These are phyloP conservation scores for Sciurus carolinensis DNA, from an alignment of 2,797 vertebrate genomes.

Conservation along the genomic window DNA sequence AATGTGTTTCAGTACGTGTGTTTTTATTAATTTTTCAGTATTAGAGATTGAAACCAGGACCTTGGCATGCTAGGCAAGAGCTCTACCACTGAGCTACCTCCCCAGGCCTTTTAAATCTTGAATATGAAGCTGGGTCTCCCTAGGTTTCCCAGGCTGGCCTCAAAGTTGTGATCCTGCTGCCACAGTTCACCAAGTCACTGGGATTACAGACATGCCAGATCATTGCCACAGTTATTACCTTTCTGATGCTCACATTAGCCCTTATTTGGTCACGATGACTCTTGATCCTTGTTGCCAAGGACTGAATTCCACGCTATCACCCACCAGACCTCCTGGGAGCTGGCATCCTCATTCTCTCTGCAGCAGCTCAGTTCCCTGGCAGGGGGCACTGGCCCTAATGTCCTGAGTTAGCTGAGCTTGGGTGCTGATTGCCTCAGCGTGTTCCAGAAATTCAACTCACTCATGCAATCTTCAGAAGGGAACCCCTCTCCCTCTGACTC, in stretches of 20 bases:
- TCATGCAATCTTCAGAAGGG: not conserved
- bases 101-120: not conserved
- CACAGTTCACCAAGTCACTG: accelerated
- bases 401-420: not conserved
- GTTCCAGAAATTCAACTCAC: not conserved
- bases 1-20: not conserved
- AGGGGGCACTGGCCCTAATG: no score
- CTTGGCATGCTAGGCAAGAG: no score
- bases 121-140: not conserved
- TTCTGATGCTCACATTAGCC: not conserved
- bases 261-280: not conserved
- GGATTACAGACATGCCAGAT: not conserved
- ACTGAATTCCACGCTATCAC: not conserved
- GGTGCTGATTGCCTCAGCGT: no score
- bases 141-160: not conserved
- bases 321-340: not conserved
- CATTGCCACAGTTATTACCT: not conserved
- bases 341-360: not conserved
- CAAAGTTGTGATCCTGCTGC: not conserved
- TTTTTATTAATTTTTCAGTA: not conserved
- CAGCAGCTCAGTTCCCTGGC: not conserved
- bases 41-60: not conserved
- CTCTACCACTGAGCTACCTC: not conserved
- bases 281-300: not conserved
- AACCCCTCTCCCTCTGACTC: accelerated